Base-by-base conservation (phyloP, 2,888 invertebrate genomes). In the Lypha dubia region DNA sequence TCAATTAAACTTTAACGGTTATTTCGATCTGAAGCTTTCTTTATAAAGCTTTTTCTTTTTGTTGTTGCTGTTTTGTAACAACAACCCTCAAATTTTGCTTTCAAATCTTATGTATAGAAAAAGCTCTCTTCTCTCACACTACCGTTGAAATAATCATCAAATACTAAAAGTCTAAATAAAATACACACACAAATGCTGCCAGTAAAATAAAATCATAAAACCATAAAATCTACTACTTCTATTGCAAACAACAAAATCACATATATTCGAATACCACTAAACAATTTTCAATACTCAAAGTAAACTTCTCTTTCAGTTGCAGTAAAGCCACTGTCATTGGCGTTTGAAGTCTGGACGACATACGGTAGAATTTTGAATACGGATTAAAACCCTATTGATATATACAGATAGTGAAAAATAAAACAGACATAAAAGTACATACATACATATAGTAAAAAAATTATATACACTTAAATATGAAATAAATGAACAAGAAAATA, bases 311-410 rank as follows among this genome's bases (percentile, higher is more conserved):
- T 88, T 88, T 88, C 87, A 88, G 89, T 89, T 87, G 88, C 88
- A 88, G 88, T 88, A 87, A 88, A 87, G 87, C 87, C 87, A 87
- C 89, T 89, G 90, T 90, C 92, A 92, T 92, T 92, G 92, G 91
- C 91, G 91, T 91, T 92, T 92, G 90, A 92, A 91, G 91, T 88
- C 88, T 91, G 91, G 90, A 91, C 92, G 84, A 84, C 77, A 81
- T 84, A 84, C 84, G 85, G 86, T 87, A 86, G 85, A 76, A 84
- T 84, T 79, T 84, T 79, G 56, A 84, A 85, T 85, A 89, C 90
- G 91, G 90, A 90, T 90, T 90, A 88, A 89, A 89, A 88, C 20
- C 56, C 88, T 35, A 86, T 74, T 83, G 85, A 86, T 53, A 79
- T 71, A 62, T 38, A 71, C 60, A 77, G 58, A 68, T 79, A 88